These are phyloP conservation scores for Glossophaga mutica DNA, from an alignment of 2,797 vertebrate species.

Conservation along the genomic window DNA sequence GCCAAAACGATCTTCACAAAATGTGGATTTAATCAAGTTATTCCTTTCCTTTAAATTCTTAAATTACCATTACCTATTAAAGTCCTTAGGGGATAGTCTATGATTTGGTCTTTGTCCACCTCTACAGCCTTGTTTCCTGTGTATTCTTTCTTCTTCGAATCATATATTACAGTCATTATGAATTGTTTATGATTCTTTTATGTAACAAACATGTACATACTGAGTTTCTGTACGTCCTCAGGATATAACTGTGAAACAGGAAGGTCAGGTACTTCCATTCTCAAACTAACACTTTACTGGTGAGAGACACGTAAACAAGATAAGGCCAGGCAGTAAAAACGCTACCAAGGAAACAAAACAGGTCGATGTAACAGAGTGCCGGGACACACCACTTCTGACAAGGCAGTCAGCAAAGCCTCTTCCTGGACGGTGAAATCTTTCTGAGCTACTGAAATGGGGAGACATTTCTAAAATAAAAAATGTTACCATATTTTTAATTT, in stretches of 20 bases:
- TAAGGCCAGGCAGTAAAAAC: background rate
- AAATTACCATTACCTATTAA: background rate
- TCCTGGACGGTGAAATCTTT: background rate
- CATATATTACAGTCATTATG: background rate
- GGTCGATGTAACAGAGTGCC: background rate
- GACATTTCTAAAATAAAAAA: background rate
- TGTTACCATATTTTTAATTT: conserved; percentile 8
- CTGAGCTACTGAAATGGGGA: background rate
- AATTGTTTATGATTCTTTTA: background rate
- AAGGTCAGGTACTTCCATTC: background rate
- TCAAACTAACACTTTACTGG: background rate
- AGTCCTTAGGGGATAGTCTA: background rate
- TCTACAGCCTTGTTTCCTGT: background rate
- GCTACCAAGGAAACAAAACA: background rate
- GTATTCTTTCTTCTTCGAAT: background rate
- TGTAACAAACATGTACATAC: background rate
- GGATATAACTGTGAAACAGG: background rate
- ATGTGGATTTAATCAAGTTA: background rate
- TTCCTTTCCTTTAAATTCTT: background rate
- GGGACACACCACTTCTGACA: background rate
- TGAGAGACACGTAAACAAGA: background rate
- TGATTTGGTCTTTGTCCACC: background rate
- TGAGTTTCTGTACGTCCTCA: background rate
- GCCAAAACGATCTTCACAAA: background rate
- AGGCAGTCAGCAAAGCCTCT: background rate